phyloP scores from a whole-genome alignment of 2,113 vertebrate species.

The Cochlearius cochlearius region DNA sequence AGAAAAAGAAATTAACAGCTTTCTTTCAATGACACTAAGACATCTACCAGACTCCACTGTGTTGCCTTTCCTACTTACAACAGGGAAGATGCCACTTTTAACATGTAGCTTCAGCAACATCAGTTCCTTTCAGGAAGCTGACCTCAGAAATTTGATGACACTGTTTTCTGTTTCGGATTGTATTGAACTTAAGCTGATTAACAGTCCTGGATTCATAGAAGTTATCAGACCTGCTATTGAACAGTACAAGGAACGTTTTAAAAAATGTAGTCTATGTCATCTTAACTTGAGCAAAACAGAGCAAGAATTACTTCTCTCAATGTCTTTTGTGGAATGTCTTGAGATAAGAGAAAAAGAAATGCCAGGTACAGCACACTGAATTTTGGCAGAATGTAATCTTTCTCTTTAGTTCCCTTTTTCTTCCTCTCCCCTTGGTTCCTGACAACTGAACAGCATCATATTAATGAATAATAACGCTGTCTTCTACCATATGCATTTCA shows the following conservation, averaged over 20 bases:
- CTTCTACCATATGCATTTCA: background rate
- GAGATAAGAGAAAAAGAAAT: background rate
- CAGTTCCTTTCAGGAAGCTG: background rate
- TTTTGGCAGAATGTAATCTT: background rate
- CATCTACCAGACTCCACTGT: background rate
- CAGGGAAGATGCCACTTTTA: background rate
- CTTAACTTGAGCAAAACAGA: background rate
- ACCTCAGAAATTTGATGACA: background rate
- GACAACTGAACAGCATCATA: background rate
- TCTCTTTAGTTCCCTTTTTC: background rate
- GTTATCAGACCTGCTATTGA: background rate
- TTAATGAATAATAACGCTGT: background rate
- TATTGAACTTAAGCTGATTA: background rate
- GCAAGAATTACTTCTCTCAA: background rate
- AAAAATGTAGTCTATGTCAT: background rate
- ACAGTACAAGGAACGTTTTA: background rate
- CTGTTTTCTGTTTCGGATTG: slow-evolving; percentile 22
- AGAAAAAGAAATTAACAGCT: background rate
- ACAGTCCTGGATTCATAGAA: background rate
- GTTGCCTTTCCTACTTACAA: background rate
- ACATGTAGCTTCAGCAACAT: background rate
- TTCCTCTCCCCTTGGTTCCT: background rate
- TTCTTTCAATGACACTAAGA: background rate
- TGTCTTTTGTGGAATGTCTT: background rate
- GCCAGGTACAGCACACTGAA: background rate